phyloP scores from a whole-genome alignment of 2,113 vertebrate species.

The Eolophus roseicapilla region DNA sequence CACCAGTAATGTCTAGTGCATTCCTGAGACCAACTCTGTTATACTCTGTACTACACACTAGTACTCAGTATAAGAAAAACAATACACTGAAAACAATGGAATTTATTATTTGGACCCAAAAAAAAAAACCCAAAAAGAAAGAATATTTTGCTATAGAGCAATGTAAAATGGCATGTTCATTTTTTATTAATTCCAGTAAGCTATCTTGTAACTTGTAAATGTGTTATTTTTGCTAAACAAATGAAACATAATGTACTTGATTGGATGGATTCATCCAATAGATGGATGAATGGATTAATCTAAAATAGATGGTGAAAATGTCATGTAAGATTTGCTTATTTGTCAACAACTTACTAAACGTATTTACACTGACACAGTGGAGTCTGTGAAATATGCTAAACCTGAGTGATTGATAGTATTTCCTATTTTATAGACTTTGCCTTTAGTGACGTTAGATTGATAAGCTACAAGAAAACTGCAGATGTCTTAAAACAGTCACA shows the following conservation, averaged over 20 bases:
- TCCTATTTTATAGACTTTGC: background rate
- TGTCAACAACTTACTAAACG: background rate
- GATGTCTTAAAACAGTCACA: background rate
- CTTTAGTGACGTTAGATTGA: background rate
- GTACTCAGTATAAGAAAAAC: background rate
- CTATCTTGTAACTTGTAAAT: background rate
- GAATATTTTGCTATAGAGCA: background rate
- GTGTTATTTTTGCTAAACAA: background rate
- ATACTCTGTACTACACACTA: background rate
- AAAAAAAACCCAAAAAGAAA: too few relatives aligned
- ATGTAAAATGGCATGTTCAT: background rate
- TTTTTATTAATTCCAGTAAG: background rate
- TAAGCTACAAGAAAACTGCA: background rate
- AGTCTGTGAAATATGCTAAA: background rate
- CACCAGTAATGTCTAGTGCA: background rate
- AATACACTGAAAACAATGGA: background rate
- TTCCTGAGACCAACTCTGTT: background rate
- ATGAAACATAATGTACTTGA: background rate
- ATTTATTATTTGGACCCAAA: background rate
- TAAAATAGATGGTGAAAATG: background rate
- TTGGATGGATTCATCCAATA: background rate
- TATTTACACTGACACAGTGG: background rate
- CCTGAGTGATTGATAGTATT: background rate
- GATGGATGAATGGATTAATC: background rate
- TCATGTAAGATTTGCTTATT: conserved; percentile 5